These are phyloP conservation scores for Melolontha melolontha DNA, from an alignment of 2,888 invertebrate genomes.

Conservation along the genomic window DNA sequence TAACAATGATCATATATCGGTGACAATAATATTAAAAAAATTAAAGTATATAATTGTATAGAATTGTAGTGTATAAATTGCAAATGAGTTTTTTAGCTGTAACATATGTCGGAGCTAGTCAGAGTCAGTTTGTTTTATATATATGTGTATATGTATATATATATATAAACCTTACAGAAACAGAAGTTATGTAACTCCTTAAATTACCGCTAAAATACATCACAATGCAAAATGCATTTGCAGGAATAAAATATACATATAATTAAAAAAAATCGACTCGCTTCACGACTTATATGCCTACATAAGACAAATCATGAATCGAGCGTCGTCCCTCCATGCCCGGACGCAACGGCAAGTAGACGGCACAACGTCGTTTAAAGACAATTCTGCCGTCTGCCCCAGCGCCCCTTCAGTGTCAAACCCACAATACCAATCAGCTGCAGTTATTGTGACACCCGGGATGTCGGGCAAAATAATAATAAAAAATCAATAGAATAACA, in stretches of 20 bases:
- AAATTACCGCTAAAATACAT: conserved; percentile 70
- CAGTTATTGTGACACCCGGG: conserved; percentile 60
- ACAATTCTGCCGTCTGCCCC: conserved; percentile 43
- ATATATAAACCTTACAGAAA: conserved; percentile 52
- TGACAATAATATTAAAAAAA: conserved; percentile 44
- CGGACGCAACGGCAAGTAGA: conserved; percentile 51
- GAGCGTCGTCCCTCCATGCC: conserved; percentile 61
- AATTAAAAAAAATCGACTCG: conserved; percentile 62
- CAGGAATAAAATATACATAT: conserved; percentile 74
- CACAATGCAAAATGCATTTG: conserved; percentile 83
- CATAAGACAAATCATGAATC: conserved; percentile 59
- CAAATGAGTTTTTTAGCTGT: conserved; percentile 64
- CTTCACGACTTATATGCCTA: conserved; percentile 60
- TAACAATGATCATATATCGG: conserved; percentile 41
- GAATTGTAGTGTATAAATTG: conserved; percentile 56
- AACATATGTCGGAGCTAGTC: conserved; percentile 58
- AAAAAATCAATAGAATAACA: conserved; percentile 58
- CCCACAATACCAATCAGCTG: conserved; percentile 56
- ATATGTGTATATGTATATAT: conserved; percentile 45
- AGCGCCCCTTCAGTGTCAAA: conserved; percentile 59
- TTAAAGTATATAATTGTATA: conserved; percentile 44
- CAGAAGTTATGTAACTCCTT: conserved; percentile 66
- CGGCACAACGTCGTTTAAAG: conserved; percentile 25
- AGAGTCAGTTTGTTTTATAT: conserved; percentile 49
- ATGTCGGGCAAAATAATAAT: conserved; percentile 59